Evolutionary conservation across 1,140 invertebrate species (phyloP).

Genomic region (Physella acuta): DNA sequence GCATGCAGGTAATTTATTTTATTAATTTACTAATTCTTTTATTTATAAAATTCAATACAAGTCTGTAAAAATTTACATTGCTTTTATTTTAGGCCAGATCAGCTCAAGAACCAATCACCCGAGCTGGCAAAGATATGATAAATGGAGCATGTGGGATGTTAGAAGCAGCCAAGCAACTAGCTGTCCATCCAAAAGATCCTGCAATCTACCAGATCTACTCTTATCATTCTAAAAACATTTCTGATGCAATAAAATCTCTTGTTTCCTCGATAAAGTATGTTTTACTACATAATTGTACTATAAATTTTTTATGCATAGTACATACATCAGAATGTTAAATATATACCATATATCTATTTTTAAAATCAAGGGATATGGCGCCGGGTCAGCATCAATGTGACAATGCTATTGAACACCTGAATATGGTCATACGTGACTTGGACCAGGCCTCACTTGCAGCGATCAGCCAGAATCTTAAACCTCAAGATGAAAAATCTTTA

Average conservation of each 20-base stretch:
- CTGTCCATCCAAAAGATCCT: slow-evolving; percentile 86
- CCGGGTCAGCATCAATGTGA: slow-evolving; percentile 94
- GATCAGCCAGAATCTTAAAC: slow-evolving; percentile 78
- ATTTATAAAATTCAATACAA: too few relatives aligned
- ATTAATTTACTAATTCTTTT: too few relatives aligned
- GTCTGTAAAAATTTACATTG: not conserved
- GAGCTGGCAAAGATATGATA: slow-evolving; percentile 77
- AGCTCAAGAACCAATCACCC: slow-evolving; percentile 84
- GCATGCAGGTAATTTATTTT: slow-evolving; percentile 67
- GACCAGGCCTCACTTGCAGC: slow-evolving; percentile 86
- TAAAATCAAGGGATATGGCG: slow-evolving; percentile 81
- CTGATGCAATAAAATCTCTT: slow-evolving; percentile 91
- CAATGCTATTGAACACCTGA: slow-evolving; percentile 77
- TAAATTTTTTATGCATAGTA: too few relatives aligned
- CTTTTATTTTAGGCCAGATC: slow-evolving; percentile 51
- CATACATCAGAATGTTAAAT: too few relatives aligned
- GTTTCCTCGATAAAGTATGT: slow-evolving; percentile 81
- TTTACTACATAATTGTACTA: too few relatives aligned
- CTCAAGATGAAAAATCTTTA: slow-evolving; percentile 74
- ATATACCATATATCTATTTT: too few relatives aligned
- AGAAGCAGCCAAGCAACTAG: slow-evolving; percentile 83
- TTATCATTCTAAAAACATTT: slow-evolving; percentile 89
- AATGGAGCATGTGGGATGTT: slow-evolving; percentile 89
- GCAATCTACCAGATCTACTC: slow-evolving; percentile 91
- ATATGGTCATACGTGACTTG: slow-evolving; percentile 74